Evolutionary conservation across 2,888 invertebrate genomes (phyloP).

Genomic region (Chydorus sphaericus): DNA sequence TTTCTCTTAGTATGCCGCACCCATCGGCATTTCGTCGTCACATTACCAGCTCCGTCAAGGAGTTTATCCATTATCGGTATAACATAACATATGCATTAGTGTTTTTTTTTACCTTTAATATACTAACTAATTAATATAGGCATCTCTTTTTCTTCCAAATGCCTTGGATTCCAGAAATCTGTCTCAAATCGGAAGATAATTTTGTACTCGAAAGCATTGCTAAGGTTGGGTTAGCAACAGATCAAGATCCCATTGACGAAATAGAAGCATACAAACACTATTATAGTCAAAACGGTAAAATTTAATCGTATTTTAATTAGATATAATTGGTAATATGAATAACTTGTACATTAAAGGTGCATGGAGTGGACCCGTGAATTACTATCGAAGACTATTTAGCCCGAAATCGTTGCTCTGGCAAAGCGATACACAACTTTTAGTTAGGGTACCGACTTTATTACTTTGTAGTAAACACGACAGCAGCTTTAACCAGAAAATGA

Average conservation of each 20-base stretch:
- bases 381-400: no score
- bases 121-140: conserved; percentile 31
- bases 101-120: no score
- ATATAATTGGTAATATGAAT: no score
- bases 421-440: no score
- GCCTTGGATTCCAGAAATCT: conserved; percentile 39
- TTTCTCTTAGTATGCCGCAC: conserved; percentile 41
- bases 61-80: conserved; percentile 37
- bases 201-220: conserved; percentile 28
- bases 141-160: conserved; percentile 42
- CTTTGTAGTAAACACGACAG: no score
- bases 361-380: no score
- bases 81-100: no score
- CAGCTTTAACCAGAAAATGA: no score
- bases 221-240: background rate
- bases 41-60: conserved; percentile 30
- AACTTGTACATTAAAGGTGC: no score
- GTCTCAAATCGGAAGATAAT: conserved; percentile 34
- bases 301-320: no score
- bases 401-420: no score
- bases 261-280: conserved; percentile 43
- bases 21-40: conserved; percentile 32
- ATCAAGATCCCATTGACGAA: conserved; percentile 29
- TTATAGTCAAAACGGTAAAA: conserved; percentile 40
- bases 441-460: no score